phyloP scores from a whole-genome alignment of 1,140 invertebrate genomes.

The Nomia melanderi region DNA sequence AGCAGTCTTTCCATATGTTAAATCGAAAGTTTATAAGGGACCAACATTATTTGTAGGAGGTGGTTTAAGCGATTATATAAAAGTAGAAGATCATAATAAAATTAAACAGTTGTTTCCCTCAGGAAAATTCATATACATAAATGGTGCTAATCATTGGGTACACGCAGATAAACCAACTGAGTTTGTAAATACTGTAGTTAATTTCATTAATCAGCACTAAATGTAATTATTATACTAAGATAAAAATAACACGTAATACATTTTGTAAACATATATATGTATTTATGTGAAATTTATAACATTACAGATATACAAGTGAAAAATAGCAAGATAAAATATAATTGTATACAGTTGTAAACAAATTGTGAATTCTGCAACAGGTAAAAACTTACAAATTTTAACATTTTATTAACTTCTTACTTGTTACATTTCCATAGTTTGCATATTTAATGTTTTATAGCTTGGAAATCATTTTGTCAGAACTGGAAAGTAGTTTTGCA shows the following conservation, averaged over 20 bases:
- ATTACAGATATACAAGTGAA: constrained; percentile 50
- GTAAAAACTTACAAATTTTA: constrained; percentile 36
- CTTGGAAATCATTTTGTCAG: constrained; percentile 16
- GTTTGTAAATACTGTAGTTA: constrained; percentile 85
- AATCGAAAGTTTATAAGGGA: constrained; percentile 83
- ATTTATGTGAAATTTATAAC: constrained; percentile 57
- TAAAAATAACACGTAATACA: constrained; percentile 35
- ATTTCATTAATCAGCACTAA: constrained; percentile 69
- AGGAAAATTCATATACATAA: constrained; percentile 87
- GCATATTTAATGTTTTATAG: constrained; percentile 3
- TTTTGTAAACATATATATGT: constrained; percentile 66
- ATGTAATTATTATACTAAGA: constrained; percentile 38
- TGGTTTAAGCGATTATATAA: constrained; percentile 89
- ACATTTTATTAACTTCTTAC: constrained; percentile 20
- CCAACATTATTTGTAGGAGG: constrained; percentile 92
- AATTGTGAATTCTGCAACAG: constrained; percentile 34
- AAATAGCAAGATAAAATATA: constrained; percentile 45
- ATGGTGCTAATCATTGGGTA: constrained; percentile 94
- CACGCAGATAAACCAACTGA: constrained; percentile 93
- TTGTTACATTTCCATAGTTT: constrained; percentile 7
- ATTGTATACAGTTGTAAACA: constrained; percentile 42
- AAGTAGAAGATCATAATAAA: constrained; percentile 84
- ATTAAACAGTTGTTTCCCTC: constrained; percentile 90
- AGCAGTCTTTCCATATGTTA: constrained; percentile 83
- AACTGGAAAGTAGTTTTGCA: constrained; percentile 20